Base-by-base conservation (phyloP, 53 echinoderm and acorn worm genomes). In the Patiria pectinifera region DNA sequence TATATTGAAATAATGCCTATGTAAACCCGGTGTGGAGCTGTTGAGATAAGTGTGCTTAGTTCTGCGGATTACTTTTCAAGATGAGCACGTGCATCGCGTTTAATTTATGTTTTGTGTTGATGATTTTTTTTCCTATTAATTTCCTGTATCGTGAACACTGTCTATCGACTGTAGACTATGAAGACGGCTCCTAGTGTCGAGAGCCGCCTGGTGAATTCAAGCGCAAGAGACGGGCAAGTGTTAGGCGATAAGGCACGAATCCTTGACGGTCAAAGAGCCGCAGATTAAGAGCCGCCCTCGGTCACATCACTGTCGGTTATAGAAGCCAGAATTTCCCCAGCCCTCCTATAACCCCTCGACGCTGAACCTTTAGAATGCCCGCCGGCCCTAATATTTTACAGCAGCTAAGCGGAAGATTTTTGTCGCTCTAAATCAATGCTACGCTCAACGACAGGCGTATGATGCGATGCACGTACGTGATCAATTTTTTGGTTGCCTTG, bases 371-470 rank as follows among this genome's bases (percentile, higher is more conserved):
- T 35, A 35, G 35, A 49, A 14, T 43, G 78, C 87, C 87, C 62
- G 4, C 47, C n/a, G 90, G 81, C 45, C 59, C n/a, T 81, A 80
- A 48, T 90, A 69, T 89, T 80, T 89, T 63, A 89, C 80, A 90
- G 86, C 72, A 19, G 49, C 86, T 72, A 15, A 86, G 86, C 86
- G 86, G 86, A 86, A 71, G 74, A 86, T 86, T 47, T 86, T 85
- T 85, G 83, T 85, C 85, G 85, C 85, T 69, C 44, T 48, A 48
- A 86, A 86, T 86, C 86, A 86, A 86, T 86, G 46, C 86, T 25
- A 81, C 69, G 90, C 80, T 23, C 62, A 62, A 63, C 78, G 66
- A 45, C 25, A 79, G 22, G 79, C 78, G 78, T 23, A 16, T 78
- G 62, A 63, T 81, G 46, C 62, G 87, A 87, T 62, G 87, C 87